A percentile compares a stretch with the other conserved stretches of the same genome.
phyloP scores from a whole-genome alignment of 1,140 invertebrate genomes.

The Bursaphelenchus mucronatus region DNA sequence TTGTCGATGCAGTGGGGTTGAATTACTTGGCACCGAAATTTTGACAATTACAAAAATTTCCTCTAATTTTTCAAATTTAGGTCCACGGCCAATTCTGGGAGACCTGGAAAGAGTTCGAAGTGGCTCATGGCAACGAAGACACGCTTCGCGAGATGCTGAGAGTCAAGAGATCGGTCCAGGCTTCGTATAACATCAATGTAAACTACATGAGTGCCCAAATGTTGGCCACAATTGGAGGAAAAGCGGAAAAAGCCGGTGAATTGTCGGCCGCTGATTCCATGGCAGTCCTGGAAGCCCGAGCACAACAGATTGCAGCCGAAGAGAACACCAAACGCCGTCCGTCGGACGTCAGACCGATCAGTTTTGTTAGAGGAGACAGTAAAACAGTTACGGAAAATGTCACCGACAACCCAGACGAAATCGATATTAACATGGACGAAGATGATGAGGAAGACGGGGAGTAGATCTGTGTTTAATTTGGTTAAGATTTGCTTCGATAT shows the following conservation, averaged over 20 bases:
- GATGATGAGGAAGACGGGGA: conserved; percentile 26
- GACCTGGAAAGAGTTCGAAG: conserved; percentile 99
- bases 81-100: conserved; percentile 91
- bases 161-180: conserved; percentile 73
- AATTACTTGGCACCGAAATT: too few species aligned
- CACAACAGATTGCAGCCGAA: conserved; percentile 38
- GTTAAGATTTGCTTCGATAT: too few species aligned
- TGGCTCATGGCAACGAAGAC: conserved; percentile 98
- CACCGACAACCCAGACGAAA: conserved; percentile 60
- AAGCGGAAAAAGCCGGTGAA: conserved; percentile 50
- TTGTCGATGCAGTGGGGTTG: too few species aligned
- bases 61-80: conserved; percentile 62
- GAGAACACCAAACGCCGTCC: conserved; percentile 25
- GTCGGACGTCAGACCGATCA: conserved; percentile 37
- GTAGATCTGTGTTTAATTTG: too few species aligned
- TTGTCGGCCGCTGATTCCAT: conserved; percentile 53
- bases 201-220: conserved; percentile 82
- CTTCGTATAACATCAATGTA: conserved; percentile 61
- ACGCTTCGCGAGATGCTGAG: conserved; percentile 97
- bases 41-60: too few species aligned
- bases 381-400: conserved; percentile 45
- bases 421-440: conserved; percentile 53
- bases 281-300: conserved; percentile 52
- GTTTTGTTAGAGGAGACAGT: conserved; percentile 55
- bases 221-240: conserved; percentile 50